phyloP scores from a whole-genome alignment of 2,888 invertebrate genomes.

The Acanthosepion lycidas region DNA sequence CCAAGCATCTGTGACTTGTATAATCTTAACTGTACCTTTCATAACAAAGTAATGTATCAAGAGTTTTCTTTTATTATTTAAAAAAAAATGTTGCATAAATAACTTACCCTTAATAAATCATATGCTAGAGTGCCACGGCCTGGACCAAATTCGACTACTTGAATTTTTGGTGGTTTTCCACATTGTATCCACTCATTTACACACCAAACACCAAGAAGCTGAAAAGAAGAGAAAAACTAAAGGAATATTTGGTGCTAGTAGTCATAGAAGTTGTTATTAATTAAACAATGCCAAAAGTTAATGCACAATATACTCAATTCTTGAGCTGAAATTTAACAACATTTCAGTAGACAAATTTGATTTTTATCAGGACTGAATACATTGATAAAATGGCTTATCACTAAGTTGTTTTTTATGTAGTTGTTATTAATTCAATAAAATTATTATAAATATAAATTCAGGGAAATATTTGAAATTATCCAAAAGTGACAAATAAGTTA shows the following conservation, averaged over 20 bases:
- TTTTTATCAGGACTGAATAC: no score
- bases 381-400: no score
- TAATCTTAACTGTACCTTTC: no score
- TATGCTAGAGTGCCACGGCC: slow-evolving; percentile 91
- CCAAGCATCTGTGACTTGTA: no score
- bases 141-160: slow-evolving; percentile 95
- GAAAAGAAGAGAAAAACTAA: slow-evolving; percentile 52
- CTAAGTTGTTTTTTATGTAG: no score
- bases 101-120: slow-evolving; percentile 87
- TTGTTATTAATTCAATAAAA: no score
- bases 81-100: background rate
- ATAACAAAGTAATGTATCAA: no score
- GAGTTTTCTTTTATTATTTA: no score
- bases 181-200: slow-evolving; percentile 86
- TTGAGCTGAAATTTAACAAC: background rate
- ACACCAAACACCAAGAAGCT: slow-evolving; percentile 92
- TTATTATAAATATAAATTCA: no score
- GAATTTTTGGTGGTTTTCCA: slow-evolving; percentile 83
- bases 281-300: background rate
- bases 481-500: no score
- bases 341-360: no score
- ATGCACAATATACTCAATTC: background rate
- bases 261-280: background rate
- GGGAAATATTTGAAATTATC: no score
- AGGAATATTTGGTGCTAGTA: background rate